These are phyloP conservation scores for Sminthurides bifidus DNA, from an alignment of 1,140 invertebrate genomes.

Conservation along the genomic window DNA sequence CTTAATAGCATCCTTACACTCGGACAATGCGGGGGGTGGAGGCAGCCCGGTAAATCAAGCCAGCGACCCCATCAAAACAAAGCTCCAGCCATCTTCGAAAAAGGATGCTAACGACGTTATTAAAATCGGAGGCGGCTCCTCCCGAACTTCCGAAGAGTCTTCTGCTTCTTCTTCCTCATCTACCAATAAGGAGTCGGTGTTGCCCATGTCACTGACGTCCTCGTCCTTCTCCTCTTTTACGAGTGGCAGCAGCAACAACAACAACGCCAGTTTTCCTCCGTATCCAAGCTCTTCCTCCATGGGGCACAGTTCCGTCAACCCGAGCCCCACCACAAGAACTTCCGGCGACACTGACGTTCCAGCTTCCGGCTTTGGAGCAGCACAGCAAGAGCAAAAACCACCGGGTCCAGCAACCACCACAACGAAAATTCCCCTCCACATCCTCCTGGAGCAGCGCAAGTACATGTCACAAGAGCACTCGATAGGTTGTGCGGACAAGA, in stretches of 20 bases:
- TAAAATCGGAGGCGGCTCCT: not conserved
- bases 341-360: not conserved
- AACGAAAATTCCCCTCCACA: slow-evolving; percentile 1
- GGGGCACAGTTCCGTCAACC: too few species aligned
- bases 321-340: too few species aligned
- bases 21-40: too few species aligned
- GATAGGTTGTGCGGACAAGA: slow-evolving; percentile 53
- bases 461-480: slow-evolving; percentile 13
- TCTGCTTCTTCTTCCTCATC: not conserved
- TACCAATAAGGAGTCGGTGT: not conserved
- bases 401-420: not conserved
- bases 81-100: too few species aligned
- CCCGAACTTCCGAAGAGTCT: not conserved
- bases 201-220: too few species aligned
- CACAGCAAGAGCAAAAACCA: not conserved
- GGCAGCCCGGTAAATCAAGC: too few species aligned
- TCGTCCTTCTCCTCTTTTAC: not conserved
- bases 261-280: not conserved
- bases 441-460: not conserved
- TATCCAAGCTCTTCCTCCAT: not conserved
- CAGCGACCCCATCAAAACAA: too few species aligned
- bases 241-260: not conserved
- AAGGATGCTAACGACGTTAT: not conserved
- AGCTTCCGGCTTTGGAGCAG: not conserved
- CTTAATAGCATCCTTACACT: too few species aligned